phyloP scores from a whole-genome alignment of 2,797 vertebrate species.

The Eidolon dupreanum region DNA sequence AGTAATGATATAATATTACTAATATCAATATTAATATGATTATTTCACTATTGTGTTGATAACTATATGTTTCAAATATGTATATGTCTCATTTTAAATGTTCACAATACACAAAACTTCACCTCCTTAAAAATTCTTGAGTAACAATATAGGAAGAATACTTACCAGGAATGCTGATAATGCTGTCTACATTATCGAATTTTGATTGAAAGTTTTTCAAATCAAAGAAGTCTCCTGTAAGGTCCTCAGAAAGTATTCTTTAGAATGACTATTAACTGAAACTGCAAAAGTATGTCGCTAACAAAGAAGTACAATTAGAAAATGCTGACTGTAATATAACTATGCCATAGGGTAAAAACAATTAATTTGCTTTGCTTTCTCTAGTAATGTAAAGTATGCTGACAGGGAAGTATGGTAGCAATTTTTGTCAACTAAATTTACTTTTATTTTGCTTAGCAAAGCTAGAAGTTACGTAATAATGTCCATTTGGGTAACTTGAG shows the following conservation, averaged over 20 bases:
- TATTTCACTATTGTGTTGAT: background rate
- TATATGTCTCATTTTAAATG: background rate
- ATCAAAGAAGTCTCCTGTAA: background rate
- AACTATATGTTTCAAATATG: background rate
- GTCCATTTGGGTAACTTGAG: background rate
- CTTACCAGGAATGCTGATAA: background rate
- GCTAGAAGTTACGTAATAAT: background rate
- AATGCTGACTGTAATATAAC: background rate
- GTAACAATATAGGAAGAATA: background rate
- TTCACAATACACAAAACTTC: background rate
- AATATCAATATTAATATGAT: background rate
- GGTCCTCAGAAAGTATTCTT: background rate
- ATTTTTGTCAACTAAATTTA: slow-evolving; percentile 45
- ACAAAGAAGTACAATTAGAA: slow-evolving; percentile 27
- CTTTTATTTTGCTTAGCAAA: slow-evolving; percentile 60
- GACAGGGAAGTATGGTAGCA: background rate
- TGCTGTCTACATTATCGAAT: background rate
- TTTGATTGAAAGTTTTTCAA: background rate
- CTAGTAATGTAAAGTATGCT: slow-evolving; percentile 48
- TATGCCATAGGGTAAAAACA: background rate
- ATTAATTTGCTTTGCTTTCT: slow-evolving; percentile 53
- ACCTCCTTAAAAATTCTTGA: background rate
- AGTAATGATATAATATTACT: background rate
- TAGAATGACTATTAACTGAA: slow-evolving; percentile 8
- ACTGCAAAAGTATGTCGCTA: background rate